Evolutionary conservation across 2,113 vertebrate species (phyloP).

Genomic region (Rhinichthys klamathensis): DNA sequence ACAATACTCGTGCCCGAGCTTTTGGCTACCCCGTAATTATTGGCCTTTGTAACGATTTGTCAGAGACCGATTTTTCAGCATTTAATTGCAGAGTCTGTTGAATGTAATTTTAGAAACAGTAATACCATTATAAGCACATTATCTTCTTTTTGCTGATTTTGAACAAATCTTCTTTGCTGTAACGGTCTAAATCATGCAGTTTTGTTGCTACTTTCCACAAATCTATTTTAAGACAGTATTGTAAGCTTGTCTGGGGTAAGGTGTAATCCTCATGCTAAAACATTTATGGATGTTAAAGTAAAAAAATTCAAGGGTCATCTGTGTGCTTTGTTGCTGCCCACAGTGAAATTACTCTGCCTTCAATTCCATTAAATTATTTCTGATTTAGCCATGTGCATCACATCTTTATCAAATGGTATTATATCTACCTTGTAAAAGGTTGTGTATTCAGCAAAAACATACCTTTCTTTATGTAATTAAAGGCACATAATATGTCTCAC

Average conservation of each 20-base stretch:
- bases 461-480: neutral
- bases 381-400: slow-evolving; percentile 12
- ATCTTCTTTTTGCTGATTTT: slow-evolving; percentile 35
- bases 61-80: neutral
- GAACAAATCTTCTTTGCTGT: slow-evolving; percentile 27
- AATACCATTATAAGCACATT: slow-evolving; percentile 41
- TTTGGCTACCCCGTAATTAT: slow-evolving; percentile 7
- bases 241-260: slow-evolving; percentile 45
- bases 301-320: neutral
- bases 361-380: slow-evolving; percentile 51
- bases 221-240: slow-evolving; percentile 44
- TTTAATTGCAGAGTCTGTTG: slow-evolving; percentile 23
- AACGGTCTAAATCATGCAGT: slow-evolving; percentile 26
- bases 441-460: neutral
- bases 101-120: slow-evolving; percentile 47
- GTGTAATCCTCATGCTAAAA: slow-evolving; percentile 34
- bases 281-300: slow-evolving; percentile 44
- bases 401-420: neutral
- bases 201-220: slow-evolving; percentile 31
- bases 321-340: slow-evolving; percentile 36
- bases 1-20: neutral
- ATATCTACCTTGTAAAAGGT: neutral
- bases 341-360: slow-evolving; percentile 44
- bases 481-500: neutral
- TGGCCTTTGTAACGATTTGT: slow-evolving; percentile 4